Conservation (phyloP, 2,113 vertebrate species). For the Proterorhinus semilunaris region DNA sequence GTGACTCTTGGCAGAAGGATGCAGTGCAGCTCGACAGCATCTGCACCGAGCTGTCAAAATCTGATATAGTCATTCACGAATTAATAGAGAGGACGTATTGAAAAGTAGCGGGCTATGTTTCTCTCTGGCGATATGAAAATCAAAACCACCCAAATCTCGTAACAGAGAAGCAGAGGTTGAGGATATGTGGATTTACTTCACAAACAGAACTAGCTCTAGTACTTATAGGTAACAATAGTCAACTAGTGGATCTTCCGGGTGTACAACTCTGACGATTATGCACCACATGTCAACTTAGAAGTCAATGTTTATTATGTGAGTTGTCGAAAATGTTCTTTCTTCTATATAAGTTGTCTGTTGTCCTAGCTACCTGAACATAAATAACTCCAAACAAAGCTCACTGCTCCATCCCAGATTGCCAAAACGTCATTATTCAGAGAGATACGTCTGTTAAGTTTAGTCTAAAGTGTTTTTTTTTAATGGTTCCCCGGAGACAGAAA, state of each 20-base stretch:
- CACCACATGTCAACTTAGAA: not conserved
- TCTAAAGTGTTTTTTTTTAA: slow-evolving; percentile 36
- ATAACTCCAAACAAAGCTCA: slow-evolving; percentile 31
- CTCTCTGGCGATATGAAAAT: slow-evolving; percentile 47
- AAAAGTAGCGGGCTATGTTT: slow-evolving; percentile 54
- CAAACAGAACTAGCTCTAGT: too few species aligned
- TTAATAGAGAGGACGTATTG: slow-evolving; percentile 53
- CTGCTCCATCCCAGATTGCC: slow-evolving; percentile 20
- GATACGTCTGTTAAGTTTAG: slow-evolving; percentile 31
- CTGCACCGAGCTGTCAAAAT: slow-evolving; percentile 70
- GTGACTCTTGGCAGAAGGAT: slow-evolving; percentile 59
- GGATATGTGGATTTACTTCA: not conserved
- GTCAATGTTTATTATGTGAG: too few species aligned
- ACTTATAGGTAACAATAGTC: too few species aligned
- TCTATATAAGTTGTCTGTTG: slow-evolving; percentile 14
- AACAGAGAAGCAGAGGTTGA: slow-evolving; percentile 29
- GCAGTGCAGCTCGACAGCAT: slow-evolving; percentile 58
- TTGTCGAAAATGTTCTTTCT: too few species aligned
- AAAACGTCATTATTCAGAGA: slow-evolving; percentile 41
- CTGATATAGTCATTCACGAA: slow-evolving; percentile 65
- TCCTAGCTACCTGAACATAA: slow-evolving; percentile 50
- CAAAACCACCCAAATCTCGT: slow-evolving; percentile 41
- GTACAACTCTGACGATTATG: not conserved
- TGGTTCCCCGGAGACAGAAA: slow-evolving; percentile 35
- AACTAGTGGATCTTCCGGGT: too few species aligned